Evolutionary conservation across 1,140 invertebrate species (phyloP).

Genomic region (Nasonia vitripennis): DNA sequence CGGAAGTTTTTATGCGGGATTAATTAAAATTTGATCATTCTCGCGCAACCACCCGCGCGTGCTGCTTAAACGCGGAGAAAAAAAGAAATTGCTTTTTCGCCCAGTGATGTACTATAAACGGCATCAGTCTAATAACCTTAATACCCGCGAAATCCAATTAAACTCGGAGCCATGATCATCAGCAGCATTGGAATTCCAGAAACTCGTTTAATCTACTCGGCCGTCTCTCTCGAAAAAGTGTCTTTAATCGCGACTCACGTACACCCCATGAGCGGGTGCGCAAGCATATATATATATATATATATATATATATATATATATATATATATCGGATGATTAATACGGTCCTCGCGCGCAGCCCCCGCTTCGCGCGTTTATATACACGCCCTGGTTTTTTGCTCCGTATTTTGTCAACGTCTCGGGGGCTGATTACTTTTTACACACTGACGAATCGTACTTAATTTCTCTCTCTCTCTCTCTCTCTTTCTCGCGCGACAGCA

Average conservation of each 20-base stretch:
- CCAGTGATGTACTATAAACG: too few species aligned
- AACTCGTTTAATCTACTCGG: not conserved
- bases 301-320: not conserved
- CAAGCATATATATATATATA: not conserved
- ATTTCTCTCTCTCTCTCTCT: conserved; percentile 21
- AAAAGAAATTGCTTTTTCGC: too few species aligned
- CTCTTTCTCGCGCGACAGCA: not conserved
- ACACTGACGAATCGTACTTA: conserved; percentile 37
- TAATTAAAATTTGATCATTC: too few species aligned
- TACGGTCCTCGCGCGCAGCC: conserved; percentile 7
- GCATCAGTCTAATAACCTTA: too few species aligned
- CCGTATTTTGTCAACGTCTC: conserved; percentile 49
- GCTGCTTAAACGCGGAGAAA: too few species aligned
- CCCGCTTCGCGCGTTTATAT: not conserved
- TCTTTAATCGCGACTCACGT: conserved; percentile 12
- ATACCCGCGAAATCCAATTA: not conserved
- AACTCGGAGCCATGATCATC: not conserved
- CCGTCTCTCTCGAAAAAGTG: not conserved
- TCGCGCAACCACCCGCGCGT: too few species aligned
- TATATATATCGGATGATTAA: conserved; percentile 41
- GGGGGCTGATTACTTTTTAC: conserved; percentile 46
- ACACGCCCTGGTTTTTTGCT: conserved; percentile 25
- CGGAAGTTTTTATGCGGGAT: too few species aligned
- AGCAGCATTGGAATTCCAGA: not conserved
- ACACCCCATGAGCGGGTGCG: not conserved